A percentile compares a stretch with the other conserved stretches of the same genome.
Evolutionary conservation across 2,113 vertebrate species (phyloP).

Genomic region (Hypanus sabinus): DNA sequence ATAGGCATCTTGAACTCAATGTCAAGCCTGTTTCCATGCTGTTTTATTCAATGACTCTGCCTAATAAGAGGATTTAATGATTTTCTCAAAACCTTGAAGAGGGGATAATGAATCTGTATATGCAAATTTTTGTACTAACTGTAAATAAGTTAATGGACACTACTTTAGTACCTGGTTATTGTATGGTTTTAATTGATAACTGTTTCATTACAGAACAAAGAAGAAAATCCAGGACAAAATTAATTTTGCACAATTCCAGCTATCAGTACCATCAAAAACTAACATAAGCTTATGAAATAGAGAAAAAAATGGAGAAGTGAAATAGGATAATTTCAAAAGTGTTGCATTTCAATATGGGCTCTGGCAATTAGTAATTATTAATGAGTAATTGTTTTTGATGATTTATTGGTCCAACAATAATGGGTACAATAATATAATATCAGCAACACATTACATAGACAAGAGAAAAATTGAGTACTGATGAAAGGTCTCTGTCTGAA

Average conservation of each 20-base stretch:
- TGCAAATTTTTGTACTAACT: background rate
- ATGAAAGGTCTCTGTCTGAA: no score
- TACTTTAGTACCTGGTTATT: background rate
- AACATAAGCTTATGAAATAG: background rate
- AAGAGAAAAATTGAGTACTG: no score
- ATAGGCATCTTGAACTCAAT: no score
- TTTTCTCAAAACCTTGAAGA: background rate
- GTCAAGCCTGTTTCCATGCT: no score
- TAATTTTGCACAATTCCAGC: background rate
- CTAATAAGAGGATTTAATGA: background rate
- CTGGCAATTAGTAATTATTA: background rate
- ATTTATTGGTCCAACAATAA: background rate
- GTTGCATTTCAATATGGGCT: background rate
- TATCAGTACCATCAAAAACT: background rate
- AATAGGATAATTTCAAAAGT: background rate
- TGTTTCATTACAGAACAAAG: background rate
- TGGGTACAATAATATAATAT: background rate
- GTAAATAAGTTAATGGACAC: background rate
- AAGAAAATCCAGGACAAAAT: background rate
- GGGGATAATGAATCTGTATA: background rate
- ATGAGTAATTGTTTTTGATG: background rate
- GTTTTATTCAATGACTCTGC: no score
- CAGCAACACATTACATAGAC: no score
- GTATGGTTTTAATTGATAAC: background rate
- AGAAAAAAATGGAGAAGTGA: background rate